Conservation (phyloP, 2,888 invertebrate species). For the Drosophila percnosoma region DNA sequence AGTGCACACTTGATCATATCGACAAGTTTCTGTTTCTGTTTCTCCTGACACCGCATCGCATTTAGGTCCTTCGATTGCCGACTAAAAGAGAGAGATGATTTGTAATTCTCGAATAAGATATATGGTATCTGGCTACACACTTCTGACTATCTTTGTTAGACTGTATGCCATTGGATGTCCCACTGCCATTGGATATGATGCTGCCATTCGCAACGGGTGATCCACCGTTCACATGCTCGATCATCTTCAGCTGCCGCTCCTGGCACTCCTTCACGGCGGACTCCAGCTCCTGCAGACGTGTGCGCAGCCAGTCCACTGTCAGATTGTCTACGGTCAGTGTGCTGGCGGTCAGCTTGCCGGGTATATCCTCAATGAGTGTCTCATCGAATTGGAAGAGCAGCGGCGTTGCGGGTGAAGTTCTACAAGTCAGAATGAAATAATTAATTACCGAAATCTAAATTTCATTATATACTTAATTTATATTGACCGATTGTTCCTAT, state of each 20-base stretch:
- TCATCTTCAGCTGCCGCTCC: slow-evolving; percentile 88
- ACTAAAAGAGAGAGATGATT: slow-evolving; percentile 22
- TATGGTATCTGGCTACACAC: slow-evolving; percentile 36
- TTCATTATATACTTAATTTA: neutral
- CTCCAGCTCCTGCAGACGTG: slow-evolving; percentile 92
- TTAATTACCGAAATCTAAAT: neutral
- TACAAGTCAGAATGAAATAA: slow-evolving; percentile 77
- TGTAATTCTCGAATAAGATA: neutral
- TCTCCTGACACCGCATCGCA: slow-evolving; percentile 92
- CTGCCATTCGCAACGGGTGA: slow-evolving; percentile 86
- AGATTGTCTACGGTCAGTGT: slow-evolving; percentile 96
- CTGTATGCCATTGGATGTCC: slow-evolving; percentile 85
- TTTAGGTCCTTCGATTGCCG: slow-evolving; percentile 89
- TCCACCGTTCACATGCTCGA: slow-evolving; percentile 85
- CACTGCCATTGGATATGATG: slow-evolving; percentile 79
- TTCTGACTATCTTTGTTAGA: slow-evolving; percentile 84
- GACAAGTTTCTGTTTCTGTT: slow-evolving; percentile 92
- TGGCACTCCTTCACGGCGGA: slow-evolving; percentile 91
- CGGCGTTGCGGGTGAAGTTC: slow-evolving; percentile 92
- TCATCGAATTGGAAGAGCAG: slow-evolving; percentile 94
- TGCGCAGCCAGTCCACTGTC: slow-evolving; percentile 95
- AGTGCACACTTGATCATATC: slow-evolving; percentile 94
- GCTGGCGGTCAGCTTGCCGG: slow-evolving; percentile 94
- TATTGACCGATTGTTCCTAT: neutral
- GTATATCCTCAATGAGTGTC: slow-evolving; percentile 94